Base-by-base conservation (phyloP, 1,140 invertebrate genomes). In the Neelides sp. region DNA sequence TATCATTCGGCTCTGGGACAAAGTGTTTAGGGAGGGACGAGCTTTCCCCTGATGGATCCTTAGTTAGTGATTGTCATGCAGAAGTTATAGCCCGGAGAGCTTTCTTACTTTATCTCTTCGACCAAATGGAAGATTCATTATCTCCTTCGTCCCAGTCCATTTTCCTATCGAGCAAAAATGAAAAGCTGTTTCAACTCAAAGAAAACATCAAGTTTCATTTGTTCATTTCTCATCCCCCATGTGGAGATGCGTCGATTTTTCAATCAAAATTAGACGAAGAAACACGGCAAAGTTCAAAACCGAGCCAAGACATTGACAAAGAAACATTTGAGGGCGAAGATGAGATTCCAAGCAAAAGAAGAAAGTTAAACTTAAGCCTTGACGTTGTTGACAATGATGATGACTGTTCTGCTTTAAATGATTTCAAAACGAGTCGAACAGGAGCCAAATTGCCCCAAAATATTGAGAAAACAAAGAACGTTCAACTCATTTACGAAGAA, bases 191-290 rank as follows among this genome's bases (percentile, higher is more conserved):
- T 10, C n/a, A 5, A 19, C 35, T 19, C 40, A 47, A 4, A 45
- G 28, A 36, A 22, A 51, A n/a, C 27, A 17, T 7, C 23, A 70
- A 74, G 13, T 92, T 91, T 69, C 81, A 91, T 67, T 83, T 95
- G 62, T 90, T 83, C 63, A 79, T 82, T 20, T 89, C 82, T 57
- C 83, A 89, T 63, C 77, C 81, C 32, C 91, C 90, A 37, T 96
- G 91, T 72, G 92, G 92, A 0, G 92, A 96, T 78, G 90, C 88
- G 19, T 81, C 85, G n/a, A 92, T 94, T 61, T 79, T 89, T 67
- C 71, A 75, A 23, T 8, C 80, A 78, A 52, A 35, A 54, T n/a
- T n/a, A n/a, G n/a, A n/a, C n/a, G n/a, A n/a, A n/a, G n/a, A n/a
- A n/a, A n/a, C n/a, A n/a, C n/a, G n/a, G n/a, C n/a, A n/a, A n/a